phyloP scores from a whole-genome alignment of 2,113 vertebrate species.

The Tragelaphus imberbis region DNA sequence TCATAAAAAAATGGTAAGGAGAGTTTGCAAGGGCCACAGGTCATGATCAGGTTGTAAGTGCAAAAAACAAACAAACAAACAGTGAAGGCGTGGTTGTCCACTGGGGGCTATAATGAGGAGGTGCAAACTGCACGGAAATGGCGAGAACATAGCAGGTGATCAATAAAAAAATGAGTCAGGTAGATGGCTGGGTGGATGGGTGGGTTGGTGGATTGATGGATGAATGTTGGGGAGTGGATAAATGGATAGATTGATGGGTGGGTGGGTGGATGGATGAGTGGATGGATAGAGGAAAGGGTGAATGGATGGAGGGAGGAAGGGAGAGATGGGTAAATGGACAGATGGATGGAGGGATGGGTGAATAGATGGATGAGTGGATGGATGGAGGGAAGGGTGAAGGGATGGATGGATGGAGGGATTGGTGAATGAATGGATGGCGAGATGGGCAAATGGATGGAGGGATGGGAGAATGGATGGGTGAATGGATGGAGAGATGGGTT shows the following conservation, averaged over 20 bases:
- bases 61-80: neutral
- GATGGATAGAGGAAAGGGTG: no score
- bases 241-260: rapidly evolving
- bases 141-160: neutral
- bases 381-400: rapidly evolving
- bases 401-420: rapidly evolving
- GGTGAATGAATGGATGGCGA: no score
- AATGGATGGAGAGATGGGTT: rapidly evolving
- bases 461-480: rapidly evolving
- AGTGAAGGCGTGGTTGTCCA: neutral
- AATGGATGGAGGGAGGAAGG: rapidly evolving
- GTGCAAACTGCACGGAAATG: neutral
- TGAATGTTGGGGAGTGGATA: rapidly evolving
- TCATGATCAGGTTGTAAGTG: neutral
- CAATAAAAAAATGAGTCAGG: neutral
- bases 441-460: no score
- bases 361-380: rapidly evolving
- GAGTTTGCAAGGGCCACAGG: neutral
- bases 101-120: neutral
- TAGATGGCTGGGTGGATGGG: rapidly evolving
- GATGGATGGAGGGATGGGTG: rapidly evolving
- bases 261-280: rapidly evolving
- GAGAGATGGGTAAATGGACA: rapidly evolving
- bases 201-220: neutral
- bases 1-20: neutral